phyloP scores from a whole-genome alignment of 2,888 invertebrate species.

The Cyclophora albipunctata region DNA sequence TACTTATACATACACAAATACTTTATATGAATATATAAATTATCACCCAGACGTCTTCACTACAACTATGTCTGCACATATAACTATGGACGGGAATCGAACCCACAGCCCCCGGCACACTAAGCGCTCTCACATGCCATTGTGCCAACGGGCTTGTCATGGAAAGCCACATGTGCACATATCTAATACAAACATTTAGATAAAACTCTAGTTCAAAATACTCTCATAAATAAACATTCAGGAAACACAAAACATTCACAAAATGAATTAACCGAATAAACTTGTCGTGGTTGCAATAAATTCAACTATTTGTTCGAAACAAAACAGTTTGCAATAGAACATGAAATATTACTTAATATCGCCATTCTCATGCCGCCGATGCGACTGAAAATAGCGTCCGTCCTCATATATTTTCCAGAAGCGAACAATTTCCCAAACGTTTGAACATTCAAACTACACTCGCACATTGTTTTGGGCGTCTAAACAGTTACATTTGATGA shows the following conservation, averaged over 20 bases:
- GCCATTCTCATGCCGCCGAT: conserved; percentile 16
- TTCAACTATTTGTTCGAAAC: conserved; percentile 29
- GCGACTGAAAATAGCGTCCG: conserved; percentile 19
- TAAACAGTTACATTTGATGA: conserved; percentile 2
- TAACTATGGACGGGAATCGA: too few relatives aligned
- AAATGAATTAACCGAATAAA: conserved; percentile 29
- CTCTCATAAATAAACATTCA: too few relatives aligned
- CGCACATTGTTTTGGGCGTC: not conserved
- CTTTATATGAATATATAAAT: too few relatives aligned
- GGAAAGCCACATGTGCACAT: too few relatives aligned
- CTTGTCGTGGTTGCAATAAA: conserved; percentile 29
- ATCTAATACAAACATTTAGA: too few relatives aligned
- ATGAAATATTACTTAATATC: conserved; percentile 34
- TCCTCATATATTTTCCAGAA: conserved; percentile 24
- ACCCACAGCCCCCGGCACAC: too few relatives aligned
- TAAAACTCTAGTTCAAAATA: too few relatives aligned
- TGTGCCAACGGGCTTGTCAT: too few relatives aligned
- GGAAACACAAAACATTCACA: conserved; percentile 11
- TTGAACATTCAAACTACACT: conserved; percentile 5
- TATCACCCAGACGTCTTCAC: too few relatives aligned
- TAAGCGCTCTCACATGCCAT: too few relatives aligned
- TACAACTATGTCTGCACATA: too few relatives aligned
- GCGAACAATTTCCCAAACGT: conserved; percentile 25
- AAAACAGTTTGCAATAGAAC: conserved; percentile 26
- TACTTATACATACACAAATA: too few relatives aligned